phyloP scores from a whole-genome alignment of 2,888 invertebrate genomes.

The Lasioglossum oenotherae region DNA sequence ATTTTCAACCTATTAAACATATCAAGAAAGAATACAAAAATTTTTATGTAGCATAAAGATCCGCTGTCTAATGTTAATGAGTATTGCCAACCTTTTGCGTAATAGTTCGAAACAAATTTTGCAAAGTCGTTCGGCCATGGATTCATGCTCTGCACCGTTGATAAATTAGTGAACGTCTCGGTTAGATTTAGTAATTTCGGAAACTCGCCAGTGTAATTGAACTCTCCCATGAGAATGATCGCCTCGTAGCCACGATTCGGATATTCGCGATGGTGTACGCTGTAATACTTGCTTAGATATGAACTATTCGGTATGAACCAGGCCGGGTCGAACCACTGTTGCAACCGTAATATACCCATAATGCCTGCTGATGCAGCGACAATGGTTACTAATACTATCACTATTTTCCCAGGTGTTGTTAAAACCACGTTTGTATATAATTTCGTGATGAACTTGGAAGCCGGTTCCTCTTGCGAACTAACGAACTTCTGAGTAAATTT shows the following conservation, averaged over 20 bases:
- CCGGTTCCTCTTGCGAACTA: conserved; percentile 85
- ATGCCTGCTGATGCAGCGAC: conserved; percentile 87
- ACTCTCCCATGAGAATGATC: conserved; percentile 88
- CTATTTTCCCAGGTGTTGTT: conserved; percentile 88
- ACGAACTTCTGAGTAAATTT: conserved; percentile 85
- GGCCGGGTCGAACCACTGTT: conserved; percentile 91
- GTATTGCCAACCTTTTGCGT: conserved; percentile 84
- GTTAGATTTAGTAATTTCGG: conserved; percentile 86
- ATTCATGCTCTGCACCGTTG: conserved; percentile 86
- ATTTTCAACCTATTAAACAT: no score
- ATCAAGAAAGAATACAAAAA: no score
- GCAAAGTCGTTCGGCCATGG: conserved; percentile 89
- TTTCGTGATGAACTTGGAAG: conserved; percentile 86
- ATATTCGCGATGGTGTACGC: conserved; percentile 87
- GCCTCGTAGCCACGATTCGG: conserved; percentile 88
- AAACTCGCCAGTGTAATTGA: conserved; percentile 88
- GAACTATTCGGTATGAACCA: conserved; percentile 92
- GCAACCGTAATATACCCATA: conserved; percentile 87
- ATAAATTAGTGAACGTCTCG: conserved; percentile 85
- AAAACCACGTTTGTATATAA: conserved; percentile 89
- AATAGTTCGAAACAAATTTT: conserved; percentile 87
- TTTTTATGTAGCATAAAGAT: no score
- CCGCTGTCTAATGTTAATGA: background rate
- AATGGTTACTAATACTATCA: conserved; percentile 87
- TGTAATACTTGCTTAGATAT: conserved; percentile 88